A percentile compares a stretch with the other conserved stretches of the same genome.
Conservation (phyloP, 2,888 invertebrate species). For the Drosophila algonquin region DNA sequence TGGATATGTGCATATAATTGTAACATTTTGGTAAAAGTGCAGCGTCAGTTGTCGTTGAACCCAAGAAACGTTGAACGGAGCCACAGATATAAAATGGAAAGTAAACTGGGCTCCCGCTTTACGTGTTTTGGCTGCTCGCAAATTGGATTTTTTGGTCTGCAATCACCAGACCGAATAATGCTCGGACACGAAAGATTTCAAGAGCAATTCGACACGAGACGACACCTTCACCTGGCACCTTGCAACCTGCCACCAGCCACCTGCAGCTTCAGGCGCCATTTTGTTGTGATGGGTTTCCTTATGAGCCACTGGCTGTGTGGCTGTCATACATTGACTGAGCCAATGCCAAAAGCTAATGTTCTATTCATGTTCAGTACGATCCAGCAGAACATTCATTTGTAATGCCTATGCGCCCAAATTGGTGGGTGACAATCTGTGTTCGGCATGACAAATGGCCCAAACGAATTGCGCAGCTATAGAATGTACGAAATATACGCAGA, state of each 20-base stretch:
- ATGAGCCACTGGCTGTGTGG: slow-evolving; percentile 1
- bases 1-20: slow-evolving; percentile 10
- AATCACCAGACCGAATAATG: slow-evolving; percentile 16
- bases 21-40: slow-evolving; percentile 66
- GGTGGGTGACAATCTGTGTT: slow-evolving; percentile 45
- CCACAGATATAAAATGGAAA: slow-evolving; percentile 62
- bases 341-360: slow-evolving; percentile 61
- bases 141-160: slow-evolving; percentile 30
- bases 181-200: not conserved
- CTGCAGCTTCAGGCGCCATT: slow-evolving; percentile 10
- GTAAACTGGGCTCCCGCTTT: slow-evolving; percentile 39
- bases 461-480: slow-evolving; percentile 52
- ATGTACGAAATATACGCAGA: not conserved
- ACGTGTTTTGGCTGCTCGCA: slow-evolving; percentile 13
- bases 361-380: slow-evolving; percentile 61
- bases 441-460: slow-evolving; percentile 64
- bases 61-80: slow-evolving; percentile 4
- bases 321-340: slow-evolving; percentile 38
- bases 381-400: slow-evolving; percentile 40
- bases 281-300: not conserved
- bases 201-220: not conserved
- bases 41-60: slow-evolving; percentile 75
- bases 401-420: slow-evolving; percentile 37
- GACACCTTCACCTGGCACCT: slow-evolving; percentile 13
- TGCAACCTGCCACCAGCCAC: not conserved